phyloP scores from a whole-genome alignment of 2,888 invertebrate genomes.

The Luperina nickerlii region DNA sequence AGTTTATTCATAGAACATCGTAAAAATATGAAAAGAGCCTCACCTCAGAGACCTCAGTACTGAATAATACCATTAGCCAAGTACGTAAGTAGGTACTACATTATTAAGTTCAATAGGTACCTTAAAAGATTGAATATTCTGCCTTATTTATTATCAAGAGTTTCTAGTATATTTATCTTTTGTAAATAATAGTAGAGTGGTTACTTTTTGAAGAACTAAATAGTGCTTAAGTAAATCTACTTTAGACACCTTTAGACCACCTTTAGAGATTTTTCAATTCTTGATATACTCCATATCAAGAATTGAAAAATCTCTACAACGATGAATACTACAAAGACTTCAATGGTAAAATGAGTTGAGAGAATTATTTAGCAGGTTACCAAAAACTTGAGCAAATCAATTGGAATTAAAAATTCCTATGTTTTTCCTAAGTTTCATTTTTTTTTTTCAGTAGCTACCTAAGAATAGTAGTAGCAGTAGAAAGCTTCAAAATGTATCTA shows the following conservation, averaged over 20 bases:
- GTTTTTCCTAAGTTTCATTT: not conserved
- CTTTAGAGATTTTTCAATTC: too few species aligned
- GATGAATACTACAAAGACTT: not conserved
- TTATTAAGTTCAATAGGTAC: not conserved
- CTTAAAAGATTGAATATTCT: not conserved
- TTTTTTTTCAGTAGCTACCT: not conserved
- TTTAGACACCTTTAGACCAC: too few species aligned
- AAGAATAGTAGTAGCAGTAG: not conserved
- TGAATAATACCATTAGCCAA: slow-evolving; percentile 14
- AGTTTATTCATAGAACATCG: slow-evolving; percentile 23
- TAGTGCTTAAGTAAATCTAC: not conserved
- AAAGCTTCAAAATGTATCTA: not conserved
- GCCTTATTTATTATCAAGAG: not conserved
- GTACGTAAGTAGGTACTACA: not conserved
- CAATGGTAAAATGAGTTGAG: not conserved
- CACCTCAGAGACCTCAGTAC: not conserved
- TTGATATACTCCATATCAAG: too few species aligned
- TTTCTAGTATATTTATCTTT: not conserved
- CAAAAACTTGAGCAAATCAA: not conserved
- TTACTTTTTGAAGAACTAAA: not conserved
- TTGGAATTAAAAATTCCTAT: not conserved
- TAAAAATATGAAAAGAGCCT: slow-evolving; percentile 22
- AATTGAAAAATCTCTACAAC: not conserved
- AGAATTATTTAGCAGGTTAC: not conserved
- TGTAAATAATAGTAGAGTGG: not conserved